Percentiles rank a stretch among this genome's conserved stretches.
Evolutionary conservation across 2,113 vertebrate genomes (phyloP).

Genomic region (Percopsis transmontana): DNA sequence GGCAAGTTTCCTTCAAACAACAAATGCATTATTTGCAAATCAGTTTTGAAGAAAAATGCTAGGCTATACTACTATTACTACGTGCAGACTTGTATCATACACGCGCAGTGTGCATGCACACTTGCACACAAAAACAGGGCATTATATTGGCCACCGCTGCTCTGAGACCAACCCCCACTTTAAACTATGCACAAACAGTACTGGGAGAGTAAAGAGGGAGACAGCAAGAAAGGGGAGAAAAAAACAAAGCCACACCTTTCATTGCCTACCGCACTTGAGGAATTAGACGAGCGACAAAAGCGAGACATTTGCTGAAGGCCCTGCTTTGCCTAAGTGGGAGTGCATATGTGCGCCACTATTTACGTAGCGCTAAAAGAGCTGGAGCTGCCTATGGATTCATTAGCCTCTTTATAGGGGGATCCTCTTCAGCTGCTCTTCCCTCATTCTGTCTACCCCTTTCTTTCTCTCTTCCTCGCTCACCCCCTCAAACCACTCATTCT

Average conservation of each 20-base stretch:
- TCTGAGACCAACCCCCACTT: conserved; percentile 5
- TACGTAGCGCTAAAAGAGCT: conserved; percentile 87
- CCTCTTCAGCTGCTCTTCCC: conserved; percentile 84
- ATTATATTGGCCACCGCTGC: conserved; percentile 41
- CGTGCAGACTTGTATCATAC: background rate
- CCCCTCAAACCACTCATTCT: conserved; percentile 81
- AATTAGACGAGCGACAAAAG: conserved; percentile 96
- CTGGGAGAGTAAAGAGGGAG: background rate
- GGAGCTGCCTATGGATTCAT: conserved; percentile 98
- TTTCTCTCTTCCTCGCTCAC: conserved; percentile 78
- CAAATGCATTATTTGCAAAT: background rate
- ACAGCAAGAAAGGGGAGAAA: conserved; percentile 76
- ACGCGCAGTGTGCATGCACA: background rate
- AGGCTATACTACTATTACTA: no score
- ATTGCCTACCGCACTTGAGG: conserved; percentile 89
- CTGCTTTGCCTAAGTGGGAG: conserved; percentile 91
- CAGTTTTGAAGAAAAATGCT: background rate
- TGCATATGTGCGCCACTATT: conserved; percentile 84
- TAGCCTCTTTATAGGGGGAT: conserved; percentile 88
- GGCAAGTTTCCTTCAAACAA: no score
- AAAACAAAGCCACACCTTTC: conserved; percentile 87
- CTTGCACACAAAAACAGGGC: conserved; percentile 1
- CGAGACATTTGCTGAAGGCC: conserved; percentile 89
- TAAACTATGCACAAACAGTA: conserved; percentile 28
- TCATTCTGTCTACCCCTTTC: conserved; percentile 79